These are phyloP conservation scores for Epinephelus awoara DNA, from an alignment of 2,797 vertebrate genomes.

Conservation along the genomic window DNA sequence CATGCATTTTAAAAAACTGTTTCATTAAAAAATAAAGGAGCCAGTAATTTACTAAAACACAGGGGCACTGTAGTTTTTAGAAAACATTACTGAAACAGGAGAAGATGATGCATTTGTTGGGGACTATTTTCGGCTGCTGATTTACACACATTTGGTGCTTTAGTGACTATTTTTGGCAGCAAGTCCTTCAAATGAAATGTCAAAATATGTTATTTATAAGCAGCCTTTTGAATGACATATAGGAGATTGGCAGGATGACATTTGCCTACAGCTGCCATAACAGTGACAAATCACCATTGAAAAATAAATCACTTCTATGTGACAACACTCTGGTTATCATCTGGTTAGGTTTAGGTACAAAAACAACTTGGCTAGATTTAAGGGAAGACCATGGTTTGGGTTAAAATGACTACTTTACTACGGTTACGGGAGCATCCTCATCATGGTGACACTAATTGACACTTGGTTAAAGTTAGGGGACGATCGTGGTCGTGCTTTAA, in stretches of 20 bases:
- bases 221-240: not conserved
- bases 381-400: slow-evolving; percentile 1
- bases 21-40: too few species aligned
- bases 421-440: not conserved
- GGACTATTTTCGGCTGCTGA: not conserved
- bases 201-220: not conserved
- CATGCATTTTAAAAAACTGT: too few species aligned
- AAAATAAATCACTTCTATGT: not conserved
- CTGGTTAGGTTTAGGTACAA: not conserved
- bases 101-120: not conserved
- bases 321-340: not conserved
- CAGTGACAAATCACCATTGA: not conserved
- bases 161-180: not conserved
- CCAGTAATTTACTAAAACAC: not conserved
- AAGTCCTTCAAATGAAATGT: not conserved
- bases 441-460: not conserved
- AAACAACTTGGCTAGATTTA: not conserved
- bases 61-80: not conserved
- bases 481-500: not conserved
- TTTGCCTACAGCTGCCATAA: not conserved
- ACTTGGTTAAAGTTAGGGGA: not conserved
- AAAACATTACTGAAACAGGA: not conserved
- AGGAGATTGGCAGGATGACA: not conserved
- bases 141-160: not conserved
- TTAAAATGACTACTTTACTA: not conserved